Percentiles rank a stretch among this genome's conserved stretches.
Evolutionary conservation across 2,113 vertebrate species (phyloP).

Genomic region (Saccopteryx leptura): DNA sequence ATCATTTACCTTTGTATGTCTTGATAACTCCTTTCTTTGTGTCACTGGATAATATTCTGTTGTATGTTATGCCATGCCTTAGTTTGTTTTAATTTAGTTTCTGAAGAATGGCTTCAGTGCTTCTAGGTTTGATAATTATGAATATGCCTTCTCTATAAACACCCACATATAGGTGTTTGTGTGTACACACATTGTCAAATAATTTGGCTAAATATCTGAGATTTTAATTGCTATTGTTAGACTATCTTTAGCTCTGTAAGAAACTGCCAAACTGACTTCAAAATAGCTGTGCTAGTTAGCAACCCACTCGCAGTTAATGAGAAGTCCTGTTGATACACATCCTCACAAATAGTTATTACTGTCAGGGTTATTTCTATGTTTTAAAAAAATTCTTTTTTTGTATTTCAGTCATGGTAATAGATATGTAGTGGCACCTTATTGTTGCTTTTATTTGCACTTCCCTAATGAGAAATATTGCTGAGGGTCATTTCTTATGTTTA

Average conservation of each 20-base stretch:
- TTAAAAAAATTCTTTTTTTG: background rate
- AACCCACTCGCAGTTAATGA: background rate
- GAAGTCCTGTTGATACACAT: background rate
- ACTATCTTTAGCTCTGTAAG: background rate
- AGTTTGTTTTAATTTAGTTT: constrained; percentile 8
- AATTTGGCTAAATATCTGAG: background rate
- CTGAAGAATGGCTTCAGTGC: background rate
- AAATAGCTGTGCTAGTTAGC: constrained; percentile 5
- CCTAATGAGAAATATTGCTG: background rate
- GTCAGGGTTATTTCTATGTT: background rate
- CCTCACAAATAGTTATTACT: background rate
- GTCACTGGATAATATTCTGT: background rate
- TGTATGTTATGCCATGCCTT: background rate
- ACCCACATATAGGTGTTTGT: background rate
- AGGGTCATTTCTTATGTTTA: background rate
- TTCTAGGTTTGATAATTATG: background rate
- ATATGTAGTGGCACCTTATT: background rate
- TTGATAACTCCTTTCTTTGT: background rate
- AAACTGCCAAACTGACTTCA: constrained; percentile 1
- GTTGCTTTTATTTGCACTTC: background rate
- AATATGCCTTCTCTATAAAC: background rate
- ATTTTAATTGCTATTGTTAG: background rate
- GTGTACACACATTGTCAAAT: constrained; percentile 15
- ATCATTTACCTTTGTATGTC: background rate
- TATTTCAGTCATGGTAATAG: background rate